A percentile compares a stretch with the other conserved stretches of the same genome.
Conservation (phyloP, 37 sponge, comb jelly and placozoan genomes). For the Ianthella basta region DNA sequence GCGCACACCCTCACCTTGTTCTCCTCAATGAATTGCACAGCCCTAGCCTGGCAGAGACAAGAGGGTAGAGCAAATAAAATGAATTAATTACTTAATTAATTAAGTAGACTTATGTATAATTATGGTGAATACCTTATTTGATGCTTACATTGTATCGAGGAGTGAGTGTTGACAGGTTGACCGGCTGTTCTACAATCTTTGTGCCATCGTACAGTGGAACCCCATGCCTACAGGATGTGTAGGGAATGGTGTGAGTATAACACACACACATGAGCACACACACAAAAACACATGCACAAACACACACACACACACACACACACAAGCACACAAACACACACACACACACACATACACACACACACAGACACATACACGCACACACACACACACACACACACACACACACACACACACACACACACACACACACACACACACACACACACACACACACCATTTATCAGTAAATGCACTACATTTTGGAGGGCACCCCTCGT, state of each 20-base stretch:
- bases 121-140: too few relatives aligned
- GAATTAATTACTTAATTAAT: not conserved
- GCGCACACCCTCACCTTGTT: slow-evolving; percentile 28
- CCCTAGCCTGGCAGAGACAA: slow-evolving; percentile 15
- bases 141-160: slow-evolving; percentile 49
- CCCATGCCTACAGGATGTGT: slow-evolving; percentile 34
- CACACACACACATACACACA: too few relatives aligned
- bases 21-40: slow-evolving; percentile 33
- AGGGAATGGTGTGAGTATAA: not conserved
- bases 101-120: too few relatives aligned
- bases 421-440: slow-evolving; percentile 26
- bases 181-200: slow-evolving; percentile 64
- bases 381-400: slow-evolving; percentile 20
- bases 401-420: not conserved
- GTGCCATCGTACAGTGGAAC: slow-evolving; percentile 54
- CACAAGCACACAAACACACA: too few relatives aligned
- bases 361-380: too few relatives aligned
- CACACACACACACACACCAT: not conserved
- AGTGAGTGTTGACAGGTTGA: slow-evolving; percentile 54
- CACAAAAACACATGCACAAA: too few relatives aligned
- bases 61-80: not conserved
- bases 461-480: not conserved
- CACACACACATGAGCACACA: not conserved
- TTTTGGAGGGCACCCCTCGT: slow-evolving; percentile 56
- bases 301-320: too few relatives aligned